Evolutionary conservation across 2,113 vertebrate species (phyloP).

Genomic region (Phodopus roborovskii): DNA sequence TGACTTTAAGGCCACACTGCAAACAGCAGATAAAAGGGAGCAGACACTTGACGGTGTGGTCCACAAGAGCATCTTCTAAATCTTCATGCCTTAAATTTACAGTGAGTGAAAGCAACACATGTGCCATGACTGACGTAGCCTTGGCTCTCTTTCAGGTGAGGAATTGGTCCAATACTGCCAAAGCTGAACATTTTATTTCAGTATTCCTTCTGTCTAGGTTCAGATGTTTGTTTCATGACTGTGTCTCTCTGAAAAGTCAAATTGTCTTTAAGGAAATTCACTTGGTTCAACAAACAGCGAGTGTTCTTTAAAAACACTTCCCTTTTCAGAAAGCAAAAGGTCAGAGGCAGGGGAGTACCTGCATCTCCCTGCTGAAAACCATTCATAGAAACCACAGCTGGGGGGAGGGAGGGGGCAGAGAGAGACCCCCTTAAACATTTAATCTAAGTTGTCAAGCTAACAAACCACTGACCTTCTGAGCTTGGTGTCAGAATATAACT

Average conservation of each 20-base stretch:
- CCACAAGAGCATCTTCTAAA: neutral
- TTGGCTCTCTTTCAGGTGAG: neutral
- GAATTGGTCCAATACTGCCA: constrained; percentile 6
- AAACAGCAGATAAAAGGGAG: constrained; percentile 1
- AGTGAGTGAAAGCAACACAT: neutral
- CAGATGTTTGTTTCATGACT: neutral
- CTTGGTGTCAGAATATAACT: neutral
- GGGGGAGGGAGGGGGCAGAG: neutral
- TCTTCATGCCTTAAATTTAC: neutral
- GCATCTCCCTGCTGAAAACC: neutral
- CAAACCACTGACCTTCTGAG: neutral
- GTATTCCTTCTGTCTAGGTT: constrained; percentile 36
- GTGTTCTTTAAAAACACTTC: constrained; percentile 32
- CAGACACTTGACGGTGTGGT: neutral
- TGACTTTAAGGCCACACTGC: neutral
- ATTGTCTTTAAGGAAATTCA: neutral
- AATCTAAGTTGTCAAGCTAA: neutral
- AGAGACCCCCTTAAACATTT: neutral
- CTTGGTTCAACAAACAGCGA: neutral
- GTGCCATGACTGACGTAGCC: neutral
- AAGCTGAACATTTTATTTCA: constrained; percentile 32
- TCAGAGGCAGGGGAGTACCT: neutral
- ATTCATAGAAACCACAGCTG: neutral
- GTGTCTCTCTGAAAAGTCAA: constrained; percentile 15
- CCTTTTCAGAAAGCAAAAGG: constrained; percentile 46